Evolutionary conservation across 2,888 invertebrate species (phyloP).

Genomic region (Cantharis lateralis): DNA sequence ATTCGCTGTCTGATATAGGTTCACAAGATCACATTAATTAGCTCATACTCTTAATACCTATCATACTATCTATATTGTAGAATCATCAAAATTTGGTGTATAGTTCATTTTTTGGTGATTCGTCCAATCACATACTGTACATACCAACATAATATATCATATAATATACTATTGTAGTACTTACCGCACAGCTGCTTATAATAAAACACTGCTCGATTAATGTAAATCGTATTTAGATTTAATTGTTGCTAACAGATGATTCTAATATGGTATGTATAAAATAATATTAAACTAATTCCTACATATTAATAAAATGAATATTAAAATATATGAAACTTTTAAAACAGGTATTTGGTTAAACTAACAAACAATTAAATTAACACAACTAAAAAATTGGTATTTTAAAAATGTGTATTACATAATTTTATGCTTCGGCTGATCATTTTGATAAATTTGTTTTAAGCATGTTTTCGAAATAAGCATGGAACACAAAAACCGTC

Average conservation of each 20-base stretch:
- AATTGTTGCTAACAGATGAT: conserved; percentile 2
- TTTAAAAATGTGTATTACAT: conserved; percentile 1
- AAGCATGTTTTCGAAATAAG: conserved; percentile 23
- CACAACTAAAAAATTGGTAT: neutral
- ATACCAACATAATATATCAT: neutral
- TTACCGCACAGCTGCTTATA: conserved; percentile 1
- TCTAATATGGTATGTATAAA: neutral
- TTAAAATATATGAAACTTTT: neutral
- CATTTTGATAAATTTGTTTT: conserved; percentile 15
- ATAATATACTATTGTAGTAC: neutral
- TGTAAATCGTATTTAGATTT: conserved; percentile 1
- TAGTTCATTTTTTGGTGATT: too few relatives aligned
- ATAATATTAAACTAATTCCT: neutral
- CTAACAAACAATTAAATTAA: neutral
- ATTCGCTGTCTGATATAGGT: too few relatives aligned
- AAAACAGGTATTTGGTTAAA: neutral
- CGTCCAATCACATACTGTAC: neutral
- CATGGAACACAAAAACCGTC: conserved; percentile 41
- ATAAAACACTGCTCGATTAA: neutral
- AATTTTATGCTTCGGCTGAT: conserved; percentile 24
- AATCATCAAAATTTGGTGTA: too few relatives aligned
- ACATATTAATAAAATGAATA: neutral
- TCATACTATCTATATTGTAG: too few relatives aligned
- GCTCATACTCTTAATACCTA: neutral
- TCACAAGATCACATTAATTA: neutral